Conservation (phyloP, 2,797 vertebrate genomes). For the Eulemur albifrons region DNA sequence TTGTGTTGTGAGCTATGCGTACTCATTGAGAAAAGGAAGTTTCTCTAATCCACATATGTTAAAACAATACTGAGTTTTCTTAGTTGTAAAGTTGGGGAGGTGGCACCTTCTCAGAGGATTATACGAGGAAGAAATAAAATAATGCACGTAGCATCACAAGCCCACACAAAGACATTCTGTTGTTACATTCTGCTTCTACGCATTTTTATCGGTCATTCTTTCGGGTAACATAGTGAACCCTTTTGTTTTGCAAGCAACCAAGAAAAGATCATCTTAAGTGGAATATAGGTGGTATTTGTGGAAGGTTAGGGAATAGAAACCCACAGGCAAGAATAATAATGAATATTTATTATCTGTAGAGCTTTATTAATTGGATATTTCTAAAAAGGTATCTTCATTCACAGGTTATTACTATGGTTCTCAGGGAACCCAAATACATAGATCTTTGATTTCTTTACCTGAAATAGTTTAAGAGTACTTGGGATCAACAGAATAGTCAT, state of each 20-base stretch:
- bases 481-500: neutral
- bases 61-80: neutral
- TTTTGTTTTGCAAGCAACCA: neutral
- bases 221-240: neutral
- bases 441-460: conserved; percentile 19
- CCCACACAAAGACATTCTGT: neutral
- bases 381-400: conserved; percentile 39
- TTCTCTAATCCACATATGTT: neutral
- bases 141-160: neutral
- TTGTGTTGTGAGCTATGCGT: neutral
- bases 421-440: conserved; percentile 42
- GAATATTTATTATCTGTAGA: neutral
- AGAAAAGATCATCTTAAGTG: neutral
- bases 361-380: conserved; percentile 16
- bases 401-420: conserved; percentile 61
- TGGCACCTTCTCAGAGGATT: neutral
- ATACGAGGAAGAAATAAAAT: neutral
- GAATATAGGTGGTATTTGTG: neutral
- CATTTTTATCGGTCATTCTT: neutral
- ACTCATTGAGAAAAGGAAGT: neutral
- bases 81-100: neutral
- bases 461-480: conserved; percentile 13
- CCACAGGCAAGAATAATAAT: neutral
- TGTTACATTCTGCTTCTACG: neutral
- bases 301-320: conserved; percentile 29